These are phyloP conservation scores for Archocentrus centrarchus DNA, from an alignment of 2,113 vertebrate species.

Conservation along the genomic window DNA sequence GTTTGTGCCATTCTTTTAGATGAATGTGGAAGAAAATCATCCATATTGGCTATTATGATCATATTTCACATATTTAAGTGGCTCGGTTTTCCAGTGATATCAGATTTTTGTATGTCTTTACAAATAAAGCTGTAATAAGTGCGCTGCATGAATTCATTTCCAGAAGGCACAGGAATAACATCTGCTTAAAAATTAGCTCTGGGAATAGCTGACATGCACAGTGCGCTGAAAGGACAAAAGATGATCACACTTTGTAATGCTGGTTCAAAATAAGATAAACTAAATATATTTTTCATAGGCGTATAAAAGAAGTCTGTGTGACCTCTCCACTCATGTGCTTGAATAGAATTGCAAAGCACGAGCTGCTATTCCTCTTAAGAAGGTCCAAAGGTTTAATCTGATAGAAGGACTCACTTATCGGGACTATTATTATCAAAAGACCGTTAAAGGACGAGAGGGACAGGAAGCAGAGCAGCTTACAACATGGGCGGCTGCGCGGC, in stretches of 20 bases:
- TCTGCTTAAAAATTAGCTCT: slow-evolving; percentile 39
- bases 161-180: slow-evolving; percentile 21
- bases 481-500: not conserved
- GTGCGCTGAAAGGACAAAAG: slow-evolving; percentile 5
- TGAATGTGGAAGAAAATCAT: not conserved
- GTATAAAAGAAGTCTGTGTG: not conserved
- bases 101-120: not conserved
- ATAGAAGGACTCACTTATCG: not conserved
- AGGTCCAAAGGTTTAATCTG: not conserved
- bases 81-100: slow-evolving; percentile 25
- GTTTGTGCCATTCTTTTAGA: slow-evolving; percentile 13
- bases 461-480: not conserved
- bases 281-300: not conserved
- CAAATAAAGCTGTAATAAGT: slow-evolving; percentile 32
- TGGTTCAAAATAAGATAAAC: slow-evolving; percentile 7
- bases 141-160: slow-evolving; percentile 16
- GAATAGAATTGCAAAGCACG: not conserved
- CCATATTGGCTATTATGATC: not conserved
- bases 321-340: not conserved
- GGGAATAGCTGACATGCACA: not conserved
- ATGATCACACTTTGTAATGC: not conserved
- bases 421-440: not conserved
- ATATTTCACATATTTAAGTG: slow-evolving; percentile 26
- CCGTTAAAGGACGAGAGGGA: not conserved
- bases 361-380: not conserved